These are phyloP conservation scores for Eudemis profundana DNA, from an alignment of 2,888 invertebrate species.

Conservation along the genomic window DNA sequence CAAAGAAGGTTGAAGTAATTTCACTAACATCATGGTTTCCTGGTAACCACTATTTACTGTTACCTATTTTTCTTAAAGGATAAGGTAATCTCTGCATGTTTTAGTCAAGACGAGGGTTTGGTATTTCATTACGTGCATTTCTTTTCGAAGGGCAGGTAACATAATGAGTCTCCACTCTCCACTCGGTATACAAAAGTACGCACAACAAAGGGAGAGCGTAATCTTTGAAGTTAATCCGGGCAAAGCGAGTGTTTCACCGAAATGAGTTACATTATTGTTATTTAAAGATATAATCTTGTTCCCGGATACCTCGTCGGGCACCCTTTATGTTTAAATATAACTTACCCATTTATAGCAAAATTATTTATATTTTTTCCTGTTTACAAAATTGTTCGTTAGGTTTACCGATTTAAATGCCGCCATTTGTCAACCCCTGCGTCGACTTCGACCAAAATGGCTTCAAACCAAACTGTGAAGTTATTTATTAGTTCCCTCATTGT, in stretches of 20 bases:
- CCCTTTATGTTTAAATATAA: neutral
- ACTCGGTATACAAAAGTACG: constrained; percentile 52
- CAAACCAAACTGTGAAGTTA: constrained; percentile 55
- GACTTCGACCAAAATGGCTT: constrained; percentile 14
- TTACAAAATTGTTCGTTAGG: too few relatives aligned
- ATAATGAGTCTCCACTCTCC: constrained; percentile 27
- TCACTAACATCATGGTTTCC: constrained; percentile 56
- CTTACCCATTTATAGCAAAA: neutral
- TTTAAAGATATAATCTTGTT: constrained; percentile 24
- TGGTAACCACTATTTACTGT: constrained; percentile 49
- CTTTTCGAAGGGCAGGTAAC: constrained; percentile 28
- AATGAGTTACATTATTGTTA: constrained; percentile 32
- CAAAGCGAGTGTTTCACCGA: constrained; percentile 49
- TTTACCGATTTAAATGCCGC: neutral
- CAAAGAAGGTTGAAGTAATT: constrained; percentile 36
- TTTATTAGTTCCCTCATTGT: constrained; percentile 58
- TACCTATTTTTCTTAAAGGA: constrained; percentile 32
- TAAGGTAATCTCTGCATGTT: constrained; percentile 18
- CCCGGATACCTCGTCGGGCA: neutral
- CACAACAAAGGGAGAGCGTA: constrained; percentile 56
- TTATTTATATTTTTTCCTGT: neutral
- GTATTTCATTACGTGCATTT: constrained; percentile 34
- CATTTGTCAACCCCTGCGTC: constrained; percentile 10
- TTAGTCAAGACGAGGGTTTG: neutral
- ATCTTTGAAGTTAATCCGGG: constrained; percentile 60